Evolutionary conservation across 2,888 invertebrate species (phyloP).

Genomic region (Trichogramma evanescens): DNA sequence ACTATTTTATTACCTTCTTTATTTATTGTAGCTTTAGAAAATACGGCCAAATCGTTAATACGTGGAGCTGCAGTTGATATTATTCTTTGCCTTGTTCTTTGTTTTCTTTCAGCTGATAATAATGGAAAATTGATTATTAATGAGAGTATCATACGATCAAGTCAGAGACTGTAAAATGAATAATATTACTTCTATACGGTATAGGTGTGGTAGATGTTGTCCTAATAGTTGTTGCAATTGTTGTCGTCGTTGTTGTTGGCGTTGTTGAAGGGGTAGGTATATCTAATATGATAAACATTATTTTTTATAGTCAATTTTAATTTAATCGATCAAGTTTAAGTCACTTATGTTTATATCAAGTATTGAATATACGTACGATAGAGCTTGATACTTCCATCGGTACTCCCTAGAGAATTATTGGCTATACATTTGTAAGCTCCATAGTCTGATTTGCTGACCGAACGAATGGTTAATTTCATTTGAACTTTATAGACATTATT

Average conservation of each 20-base stretch:
- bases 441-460: constrained; percentile 47
- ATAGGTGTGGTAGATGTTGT: constrained; percentile 27
- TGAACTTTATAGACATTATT: constrained; percentile 51
- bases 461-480: constrained; percentile 51
- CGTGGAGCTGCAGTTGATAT: constrained; percentile 32
- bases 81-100: constrained; percentile 21
- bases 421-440: constrained; percentile 52
- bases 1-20: constrained; percentile 29
- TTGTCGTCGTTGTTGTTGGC: constrained; percentile 27
- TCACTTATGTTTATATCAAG: background rate
- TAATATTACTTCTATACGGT: background rate
- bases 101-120: constrained; percentile 16
- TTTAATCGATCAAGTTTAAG: background rate
- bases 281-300: constrained; percentile 28
- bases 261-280: constrained; percentile 38
- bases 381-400: constrained; percentile 52
- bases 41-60: constrained; percentile 36
- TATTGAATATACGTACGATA: constrained; percentile 47
- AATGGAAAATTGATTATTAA: background rate
- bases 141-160: background rate
- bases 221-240: constrained; percentile 23
- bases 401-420: constrained; percentile 52
- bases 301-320: background rate
- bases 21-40: constrained; percentile 34
- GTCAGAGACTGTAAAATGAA: background rate